These are phyloP conservation scores for Drosophila testacea DNA, from an alignment of 2,888 invertebrate genomes.

Conservation along the genomic window DNA sequence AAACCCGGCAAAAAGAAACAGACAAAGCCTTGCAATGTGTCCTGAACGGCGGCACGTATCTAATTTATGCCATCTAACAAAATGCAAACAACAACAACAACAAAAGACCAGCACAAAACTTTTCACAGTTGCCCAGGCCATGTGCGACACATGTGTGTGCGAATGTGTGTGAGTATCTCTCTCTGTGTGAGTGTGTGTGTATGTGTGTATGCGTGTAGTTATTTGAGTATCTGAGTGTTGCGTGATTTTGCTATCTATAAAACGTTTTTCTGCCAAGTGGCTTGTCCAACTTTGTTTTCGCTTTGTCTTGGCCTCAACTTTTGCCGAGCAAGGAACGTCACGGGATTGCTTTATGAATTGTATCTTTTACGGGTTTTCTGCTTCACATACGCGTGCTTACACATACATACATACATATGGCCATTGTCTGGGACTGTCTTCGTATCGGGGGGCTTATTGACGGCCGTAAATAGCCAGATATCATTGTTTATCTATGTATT, in stretches of 20 bases:
- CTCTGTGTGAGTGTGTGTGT: slow-evolving; percentile 15
- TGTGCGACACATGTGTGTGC: slow-evolving; percentile 30
- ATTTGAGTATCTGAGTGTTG: slow-evolving; percentile 58
- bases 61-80: slow-evolving; percentile 78
- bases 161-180: slow-evolving; percentile 22
- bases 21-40: slow-evolving; percentile 45
- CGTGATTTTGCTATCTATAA: slow-evolving; percentile 70
- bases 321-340: slow-evolving; percentile 19
- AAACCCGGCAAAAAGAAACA: slow-evolving; percentile 27
- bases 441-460: slow-evolving; percentile 38
- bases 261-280: slow-evolving; percentile 63
- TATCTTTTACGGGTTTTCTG: slow-evolving; percentile 62
- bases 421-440: slow-evolving; percentile 33
- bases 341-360: slow-evolving; percentile 69
- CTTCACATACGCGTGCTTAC: slow-evolving; percentile 10
- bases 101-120: slow-evolving; percentile 69
- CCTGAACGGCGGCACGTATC: slow-evolving; percentile 67
- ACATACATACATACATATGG: slow-evolving; percentile 1
- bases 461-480: slow-evolving; percentile 64
- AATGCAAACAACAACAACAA: slow-evolving; percentile 63
- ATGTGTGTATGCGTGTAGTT: slow-evolving; percentile 34
- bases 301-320: slow-evolving; percentile 49
- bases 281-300: slow-evolving; percentile 63
- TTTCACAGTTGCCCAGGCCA: slow-evolving; percentile 50
- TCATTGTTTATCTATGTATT: slow-evolving; percentile 61